These are phyloP conservation scores for Hypsopygia costalis DNA, from an alignment of 2,888 invertebrate species.

Conservation along the genomic window DNA sequence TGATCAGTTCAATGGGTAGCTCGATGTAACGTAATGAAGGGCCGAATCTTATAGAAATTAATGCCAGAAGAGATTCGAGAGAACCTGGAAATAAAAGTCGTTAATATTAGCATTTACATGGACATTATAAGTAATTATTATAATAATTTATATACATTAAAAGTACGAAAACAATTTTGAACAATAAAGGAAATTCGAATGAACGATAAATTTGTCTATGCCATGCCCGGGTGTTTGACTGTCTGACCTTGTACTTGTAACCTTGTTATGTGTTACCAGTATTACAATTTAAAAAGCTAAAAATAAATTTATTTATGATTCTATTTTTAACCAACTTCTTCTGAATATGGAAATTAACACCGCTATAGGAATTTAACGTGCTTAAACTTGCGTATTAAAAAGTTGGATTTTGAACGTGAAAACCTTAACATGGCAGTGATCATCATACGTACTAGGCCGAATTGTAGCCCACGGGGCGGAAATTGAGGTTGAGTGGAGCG, in stretches of 20 bases:
- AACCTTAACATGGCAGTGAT: too few species aligned
- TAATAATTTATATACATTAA: too few species aligned
- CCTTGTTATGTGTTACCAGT: neutral
- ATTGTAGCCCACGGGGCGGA: too few species aligned
- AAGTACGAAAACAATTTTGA: neutral
- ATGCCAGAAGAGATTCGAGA: slow-evolving; percentile 90
- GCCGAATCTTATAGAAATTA: slow-evolving; percentile 94
- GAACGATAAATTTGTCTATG: slow-evolving; percentile 8
- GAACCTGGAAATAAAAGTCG: slow-evolving; percentile 77
- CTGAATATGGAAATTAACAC: too few species aligned
- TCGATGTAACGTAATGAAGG: slow-evolving; percentile 94
- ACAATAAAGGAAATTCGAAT: slow-evolving; percentile 13
- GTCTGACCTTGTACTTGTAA: neutral
- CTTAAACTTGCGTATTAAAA: too few species aligned
- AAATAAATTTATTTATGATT: too few species aligned
- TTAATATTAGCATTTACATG: neutral
- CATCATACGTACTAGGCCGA: too few species aligned
- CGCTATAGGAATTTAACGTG: too few species aligned
- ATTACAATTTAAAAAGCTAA: neutral
- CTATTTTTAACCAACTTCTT: too few species aligned
- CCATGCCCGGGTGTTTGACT: neutral
- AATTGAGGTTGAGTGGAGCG: too few species aligned
- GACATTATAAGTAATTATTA: neutral
- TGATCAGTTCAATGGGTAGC: slow-evolving; percentile 97
- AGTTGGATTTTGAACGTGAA: too few species aligned